These are phyloP conservation scores for Caradrina clavipalpis DNA, from an alignment of 2,888 invertebrate species.

Conservation along the genomic window DNA sequence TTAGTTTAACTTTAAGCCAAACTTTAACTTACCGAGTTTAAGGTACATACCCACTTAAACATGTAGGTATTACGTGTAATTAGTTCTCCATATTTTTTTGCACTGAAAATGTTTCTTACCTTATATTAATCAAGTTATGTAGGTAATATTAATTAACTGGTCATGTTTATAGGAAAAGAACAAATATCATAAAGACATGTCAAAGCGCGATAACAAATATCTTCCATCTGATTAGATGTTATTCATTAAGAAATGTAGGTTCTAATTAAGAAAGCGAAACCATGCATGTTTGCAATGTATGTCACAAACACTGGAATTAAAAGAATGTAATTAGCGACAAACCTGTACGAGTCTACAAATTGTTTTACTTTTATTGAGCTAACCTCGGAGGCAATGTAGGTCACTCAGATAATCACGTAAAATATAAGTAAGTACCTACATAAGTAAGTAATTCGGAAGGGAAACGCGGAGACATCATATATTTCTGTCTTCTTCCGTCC, in stretches of 20 bases:
- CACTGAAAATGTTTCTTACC: no score
- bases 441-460: not conserved
- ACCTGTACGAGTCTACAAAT: not conserved
- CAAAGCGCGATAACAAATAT: no score
- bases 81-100: no score
- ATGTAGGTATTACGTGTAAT: no score
- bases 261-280: not conserved
- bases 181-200: no score
- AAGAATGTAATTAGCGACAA: not conserved
- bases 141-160: no score
- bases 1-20: not conserved
- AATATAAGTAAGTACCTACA: not conserved
- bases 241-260: not conserved
- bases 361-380: not conserved
- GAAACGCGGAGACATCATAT: not conserved
- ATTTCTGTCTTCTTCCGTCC: not conserved
- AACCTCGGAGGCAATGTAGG: not conserved
- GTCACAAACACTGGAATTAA: not conserved
- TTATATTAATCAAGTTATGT: no score
- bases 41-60: not conserved
- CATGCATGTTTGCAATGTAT: not conserved
- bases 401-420: slow-evolving; percentile 3
- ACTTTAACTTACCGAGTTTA: not conserved
- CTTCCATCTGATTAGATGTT: no score
- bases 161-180: no score